Evolutionary conservation across 2,888 invertebrate genomes (phyloP).

Genomic region (Andrena praecox): DNA sequence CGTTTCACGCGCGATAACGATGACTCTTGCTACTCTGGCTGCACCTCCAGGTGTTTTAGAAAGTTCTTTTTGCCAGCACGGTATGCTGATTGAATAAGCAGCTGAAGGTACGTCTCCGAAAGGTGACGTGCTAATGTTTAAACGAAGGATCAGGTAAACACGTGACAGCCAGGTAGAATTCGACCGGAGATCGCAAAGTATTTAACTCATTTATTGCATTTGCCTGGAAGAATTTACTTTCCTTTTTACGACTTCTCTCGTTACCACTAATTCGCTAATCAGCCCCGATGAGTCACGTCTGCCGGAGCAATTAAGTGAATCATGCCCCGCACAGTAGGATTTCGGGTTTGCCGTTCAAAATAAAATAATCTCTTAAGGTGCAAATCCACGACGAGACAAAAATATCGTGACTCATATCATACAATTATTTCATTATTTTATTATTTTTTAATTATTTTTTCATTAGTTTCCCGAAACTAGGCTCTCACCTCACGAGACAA

Average conservation of each 20-base stretch:
- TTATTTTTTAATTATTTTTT: no score
- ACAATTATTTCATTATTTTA: no score
- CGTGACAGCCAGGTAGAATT: neutral
- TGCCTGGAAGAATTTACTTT: neutral
- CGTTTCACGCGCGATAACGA: conserved; percentile 14
- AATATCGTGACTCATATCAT: neutral
- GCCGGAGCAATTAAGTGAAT: conserved; percentile 3
- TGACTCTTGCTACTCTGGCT: neutral
- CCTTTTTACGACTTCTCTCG: neutral
- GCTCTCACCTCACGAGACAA: no score
- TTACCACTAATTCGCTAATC: neutral
- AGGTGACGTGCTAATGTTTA: neutral
- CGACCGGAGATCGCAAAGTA: neutral
- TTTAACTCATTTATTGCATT: neutral
- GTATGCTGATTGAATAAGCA: no score
- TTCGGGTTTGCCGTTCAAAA: neutral
- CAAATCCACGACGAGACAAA: neutral
- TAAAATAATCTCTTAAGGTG: neutral
- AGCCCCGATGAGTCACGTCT: conserved; percentile 24
- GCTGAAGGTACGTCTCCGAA: no score
- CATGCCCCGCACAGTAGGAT: conserved; percentile 1
- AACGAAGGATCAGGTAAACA: neutral
- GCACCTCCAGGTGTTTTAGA: no score
- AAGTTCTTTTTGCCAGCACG: no score
- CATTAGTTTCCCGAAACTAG: no score